Conservation (phyloP, 2,113 vertebrate species). For the Bucco capensis region DNA sequence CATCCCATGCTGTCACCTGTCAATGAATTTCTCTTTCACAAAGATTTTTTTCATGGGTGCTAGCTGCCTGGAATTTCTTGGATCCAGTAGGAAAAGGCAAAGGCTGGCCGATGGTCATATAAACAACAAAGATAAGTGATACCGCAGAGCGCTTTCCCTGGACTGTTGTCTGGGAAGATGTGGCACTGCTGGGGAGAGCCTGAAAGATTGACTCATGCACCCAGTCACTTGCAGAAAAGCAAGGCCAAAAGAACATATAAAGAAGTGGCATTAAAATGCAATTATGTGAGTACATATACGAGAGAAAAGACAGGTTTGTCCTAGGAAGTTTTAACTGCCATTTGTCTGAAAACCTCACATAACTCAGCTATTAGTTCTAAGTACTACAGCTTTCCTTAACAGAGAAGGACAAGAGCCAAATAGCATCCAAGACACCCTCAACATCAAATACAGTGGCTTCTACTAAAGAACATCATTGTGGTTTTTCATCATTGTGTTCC, state of each 20-base stretch:
- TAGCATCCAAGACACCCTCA: not conserved
- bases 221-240: not conserved
- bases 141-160: not conserved
- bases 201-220: not conserved
- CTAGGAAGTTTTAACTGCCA: not conserved
- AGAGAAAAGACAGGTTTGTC: not conserved
- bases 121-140: not conserved
- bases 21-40: not conserved
- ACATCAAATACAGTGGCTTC: not conserved
- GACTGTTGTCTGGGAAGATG: not conserved
- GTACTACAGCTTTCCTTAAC: not conserved
- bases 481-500: not conserved
- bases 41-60: not conserved
- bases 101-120: not conserved
- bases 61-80: not conserved
- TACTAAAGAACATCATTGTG: rapidly evolving
- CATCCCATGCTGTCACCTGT: not conserved
- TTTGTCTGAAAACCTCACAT: not conserved
- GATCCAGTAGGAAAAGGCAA: not conserved
- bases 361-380: not conserved
- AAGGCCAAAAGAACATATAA: not conserved
- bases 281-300: not conserved
- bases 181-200: not conserved
- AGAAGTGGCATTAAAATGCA: not conserved
- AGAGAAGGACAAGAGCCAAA: not conserved